A percentile compares a stretch with the other conserved stretches of the same genome.
Evolutionary conservation across 2,888 invertebrate species (phyloP).

Genomic region (Dexiosoma caninum): DNA sequence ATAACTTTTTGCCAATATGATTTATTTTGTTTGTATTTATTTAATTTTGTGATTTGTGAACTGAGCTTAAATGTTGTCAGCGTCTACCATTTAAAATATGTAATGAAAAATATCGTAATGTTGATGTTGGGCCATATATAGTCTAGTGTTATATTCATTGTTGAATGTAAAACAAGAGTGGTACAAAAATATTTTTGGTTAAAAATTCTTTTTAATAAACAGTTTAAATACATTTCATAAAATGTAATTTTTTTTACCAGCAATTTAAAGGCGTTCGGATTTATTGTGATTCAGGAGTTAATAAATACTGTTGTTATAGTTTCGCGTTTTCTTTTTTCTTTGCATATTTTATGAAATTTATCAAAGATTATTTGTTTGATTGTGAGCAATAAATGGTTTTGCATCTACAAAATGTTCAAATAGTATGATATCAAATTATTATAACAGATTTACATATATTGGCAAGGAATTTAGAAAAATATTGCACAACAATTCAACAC

Average conservation of each 20-base stretch:
- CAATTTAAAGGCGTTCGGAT: constrained; percentile 51
- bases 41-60: constrained; percentile 26
- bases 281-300: constrained; percentile 15
- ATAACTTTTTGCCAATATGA: constrained; percentile 3
- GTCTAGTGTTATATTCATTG: constrained; percentile 30
- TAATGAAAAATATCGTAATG: constrained; percentile 77
- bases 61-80: constrained; percentile 58
- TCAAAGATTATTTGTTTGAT: no score
- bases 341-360: no score
- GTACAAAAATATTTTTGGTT: neutral
- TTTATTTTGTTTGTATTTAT: constrained; percentile 3
- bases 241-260: neutral
- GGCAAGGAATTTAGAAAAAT: no score
- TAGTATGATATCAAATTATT: no score
- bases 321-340: no score
- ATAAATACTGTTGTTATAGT: neutral
- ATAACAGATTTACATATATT: no score
- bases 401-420: no score
- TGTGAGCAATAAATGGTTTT: no score
- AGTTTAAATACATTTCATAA: constrained; percentile 1
- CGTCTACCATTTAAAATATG: constrained; percentile 76
- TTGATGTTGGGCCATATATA: constrained; percentile 74
- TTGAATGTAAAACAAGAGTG: constrained; percentile 3
- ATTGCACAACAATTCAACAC: no score
- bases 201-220: constrained; percentile 6